phyloP scores from a whole-genome alignment of 2,888 invertebrate genomes.

The Bugula neritina region DNA sequence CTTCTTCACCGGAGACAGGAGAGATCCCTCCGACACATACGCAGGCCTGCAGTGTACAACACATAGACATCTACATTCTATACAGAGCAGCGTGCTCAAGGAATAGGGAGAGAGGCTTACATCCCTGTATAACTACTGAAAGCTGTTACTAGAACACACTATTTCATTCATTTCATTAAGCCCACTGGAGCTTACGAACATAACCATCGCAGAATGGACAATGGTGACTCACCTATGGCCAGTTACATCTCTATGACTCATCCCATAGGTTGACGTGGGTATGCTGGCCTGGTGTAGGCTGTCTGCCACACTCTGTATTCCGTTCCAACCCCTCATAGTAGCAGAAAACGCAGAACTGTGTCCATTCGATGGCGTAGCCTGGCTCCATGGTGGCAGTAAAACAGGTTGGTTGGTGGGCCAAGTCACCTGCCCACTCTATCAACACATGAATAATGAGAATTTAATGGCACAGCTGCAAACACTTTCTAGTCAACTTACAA shows the following conservation, averaged over 20 bases:
- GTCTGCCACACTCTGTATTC: not conserved
- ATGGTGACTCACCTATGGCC: not conserved
- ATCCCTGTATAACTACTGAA: no score
- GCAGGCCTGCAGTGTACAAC: not conserved
- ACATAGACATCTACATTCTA: no score
- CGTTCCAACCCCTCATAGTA: conserved; percentile 12
- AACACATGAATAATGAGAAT: no score
- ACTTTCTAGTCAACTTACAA: no score
- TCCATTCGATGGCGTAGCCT: not conserved
- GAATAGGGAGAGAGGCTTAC: no score
- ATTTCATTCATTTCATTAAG: no score
- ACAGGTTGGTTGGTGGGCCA: conserved; percentile 13
- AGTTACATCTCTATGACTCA: not conserved
- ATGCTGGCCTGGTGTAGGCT: not conserved
- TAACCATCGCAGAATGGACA: no score
- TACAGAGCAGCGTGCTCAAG: no score
- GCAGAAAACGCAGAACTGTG: conserved; percentile 18
- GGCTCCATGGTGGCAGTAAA: conserved; percentile 2
- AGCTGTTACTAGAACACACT: no score
- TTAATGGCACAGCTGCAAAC: no score
- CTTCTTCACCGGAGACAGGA: conserved; percentile 92
- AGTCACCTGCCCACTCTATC: not conserved
- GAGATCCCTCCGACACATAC: conserved; percentile 57
- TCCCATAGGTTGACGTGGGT: not conserved
- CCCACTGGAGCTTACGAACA: no score